phyloP scores from a whole-genome alignment of 1,140 invertebrate species.

The Macrobrachium rosenbergii region DNA sequence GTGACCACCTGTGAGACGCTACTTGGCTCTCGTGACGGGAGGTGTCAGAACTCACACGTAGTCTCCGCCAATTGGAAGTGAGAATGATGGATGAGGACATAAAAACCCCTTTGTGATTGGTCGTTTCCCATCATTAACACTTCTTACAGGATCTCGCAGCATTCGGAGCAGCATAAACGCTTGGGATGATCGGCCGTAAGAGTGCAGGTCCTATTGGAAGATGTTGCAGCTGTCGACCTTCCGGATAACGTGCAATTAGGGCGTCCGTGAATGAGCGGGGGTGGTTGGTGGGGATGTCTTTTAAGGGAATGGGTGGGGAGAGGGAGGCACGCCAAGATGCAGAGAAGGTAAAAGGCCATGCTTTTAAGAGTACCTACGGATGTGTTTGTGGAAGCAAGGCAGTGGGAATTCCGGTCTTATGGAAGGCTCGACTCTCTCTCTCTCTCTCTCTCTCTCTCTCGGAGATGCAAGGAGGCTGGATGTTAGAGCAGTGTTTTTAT shows the following conservation, averaged over 20 bases:
- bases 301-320: background rate
- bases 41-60: slow-evolving; percentile 52
- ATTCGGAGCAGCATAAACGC: background rate
- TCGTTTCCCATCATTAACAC: slow-evolving; percentile 53
- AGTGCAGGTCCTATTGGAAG: background rate
- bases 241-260: background rate
- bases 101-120: slow-evolving; percentile 57
- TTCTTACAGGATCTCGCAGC: slow-evolving; percentile 28
- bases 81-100: slow-evolving; percentile 54
- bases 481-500: background rate
- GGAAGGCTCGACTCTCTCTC: background rate
- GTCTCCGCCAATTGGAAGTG: slow-evolving; percentile 57
- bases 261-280: background rate
- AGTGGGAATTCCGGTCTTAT: background rate
- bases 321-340: background rate
- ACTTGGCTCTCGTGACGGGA: slow-evolving; percentile 39
- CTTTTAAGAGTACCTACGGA: background rate
- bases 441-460: slow-evolving; percentile 35
- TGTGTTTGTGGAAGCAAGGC: background rate
- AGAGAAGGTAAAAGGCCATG: background rate
- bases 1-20: background rate
- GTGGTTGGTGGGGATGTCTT: background rate
- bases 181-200: background rate
- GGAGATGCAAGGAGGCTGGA: background rate
- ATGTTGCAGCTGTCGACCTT: background rate